Evolutionary conservation across 2,888 invertebrate species (phyloP), one percentile per base, ranked within the genome.

Genomic region (Andrena chrysosceles): DNA sequence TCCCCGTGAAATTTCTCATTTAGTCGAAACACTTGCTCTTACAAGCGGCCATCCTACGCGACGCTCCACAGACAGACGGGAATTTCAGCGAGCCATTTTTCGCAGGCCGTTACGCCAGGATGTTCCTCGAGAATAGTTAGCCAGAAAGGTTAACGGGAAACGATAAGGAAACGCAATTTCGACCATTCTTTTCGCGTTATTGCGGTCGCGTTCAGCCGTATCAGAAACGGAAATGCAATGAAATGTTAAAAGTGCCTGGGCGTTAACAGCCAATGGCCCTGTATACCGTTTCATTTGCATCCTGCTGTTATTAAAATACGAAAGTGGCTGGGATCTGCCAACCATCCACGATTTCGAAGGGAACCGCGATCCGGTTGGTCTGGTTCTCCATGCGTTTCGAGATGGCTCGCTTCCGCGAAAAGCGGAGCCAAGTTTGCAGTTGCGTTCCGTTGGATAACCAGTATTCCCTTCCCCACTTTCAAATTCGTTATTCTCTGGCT

Each of bases 1-100:
- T 91, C 90, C 87, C 87, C 71, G 87, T 81, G 85, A 91, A 92
- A 91, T 91, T 91, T 90, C 86, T 85, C 88, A 88, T 90, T 88
- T 77, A 83, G 82, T 62, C 73, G 83, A 66, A 79, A 83, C 77
- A 84, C 79, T 84, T 85, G 72, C 59, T 62, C 77, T 52, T 35
- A 52, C 52, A 60, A 29, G 54, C 67, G 72, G 71, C 71, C 56
- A 62, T 81, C 26, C 59, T 67, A 60, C 42, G 74, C 59, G 60
- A 62, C 70, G 67, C 60, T 73, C 81, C 79, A 31, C 71, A 52
- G 75, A 77, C 73, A 71, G 81, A 74, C 82, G 76, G 75, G 64
- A 35, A 71, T 64, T 63, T 42, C 6, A n/a, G 33, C 42, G 4
- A 42, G 42, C 71, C 60, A 81, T 85, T 85, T 84, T 82, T 76